Evolutionary conservation across 1,140 invertebrate species (phyloP), one percentile per base, ranked within the genome.

Genomic region (Drosophila kohkoa): DNA sequence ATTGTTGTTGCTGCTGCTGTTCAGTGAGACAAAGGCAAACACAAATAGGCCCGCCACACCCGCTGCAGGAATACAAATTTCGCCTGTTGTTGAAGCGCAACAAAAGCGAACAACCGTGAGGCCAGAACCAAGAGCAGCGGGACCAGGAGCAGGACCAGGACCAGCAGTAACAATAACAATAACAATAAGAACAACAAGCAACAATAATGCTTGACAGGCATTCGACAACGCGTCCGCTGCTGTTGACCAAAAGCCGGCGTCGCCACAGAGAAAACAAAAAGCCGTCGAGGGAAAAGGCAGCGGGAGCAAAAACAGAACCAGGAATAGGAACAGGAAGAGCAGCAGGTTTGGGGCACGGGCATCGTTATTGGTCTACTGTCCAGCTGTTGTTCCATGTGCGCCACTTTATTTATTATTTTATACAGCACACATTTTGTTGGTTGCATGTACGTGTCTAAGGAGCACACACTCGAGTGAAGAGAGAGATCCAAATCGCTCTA

Each of bases 401-500:
- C 58, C 79, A 74, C 60, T 64, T 65, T 76, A 69, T 77, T 81
- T 71, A 82, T 79, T 82, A 76, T 79, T 62, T 77, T 65, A 52
- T 78, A 69, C 62, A 48, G 20, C 20, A 52, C 67, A 46, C 59
- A 32, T 63, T 32, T 55, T 30, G 28, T 15, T 62, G 30, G 20
- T 25, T 35, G 54, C 2, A 30, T 46, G 35, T 8, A 74, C 68
- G 73, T 75, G 73, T 70, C 60, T 60, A 71, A 75, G 68, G 38
- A 48, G 60, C 59, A 20, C 16, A 65, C 54, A 71, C 73, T 71
- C 41, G 32, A 52, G 52, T 71, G 35, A 65, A 65, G 63, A 55
- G 66, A 79, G 66, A 79, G 80, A 82, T 87, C 35, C 73, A 69
- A 83, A 87, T 87, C 77, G 75, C 64, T 49, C 71, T 63, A 51